Evolutionary conservation across 2,113 vertebrate genomes (phyloP), one percentile per base, ranked within the genome.

Genomic region (Equus przewalskii): DNA sequence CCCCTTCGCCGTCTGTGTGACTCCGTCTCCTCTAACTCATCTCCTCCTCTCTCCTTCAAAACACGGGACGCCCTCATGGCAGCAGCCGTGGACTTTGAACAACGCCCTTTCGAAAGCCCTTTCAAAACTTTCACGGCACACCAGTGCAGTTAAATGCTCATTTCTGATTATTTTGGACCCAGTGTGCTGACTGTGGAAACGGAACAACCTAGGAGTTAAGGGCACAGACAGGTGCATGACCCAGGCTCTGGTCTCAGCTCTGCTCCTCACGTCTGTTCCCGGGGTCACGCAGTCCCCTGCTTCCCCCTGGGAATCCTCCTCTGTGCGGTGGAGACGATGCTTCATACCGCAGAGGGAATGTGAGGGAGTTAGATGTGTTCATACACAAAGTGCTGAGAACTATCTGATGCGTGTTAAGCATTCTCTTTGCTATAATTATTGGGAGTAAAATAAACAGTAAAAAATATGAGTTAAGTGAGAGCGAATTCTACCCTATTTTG

Each of bases 91-190:
- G 76, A 15, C 56, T 62, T 22, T 0, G 49, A 19, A 15, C 89
- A 49, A 33, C 1, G 12, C 22, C 13, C 41, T 44, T 84, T 69
- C 13, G 13, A 67, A 85, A 44, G 65, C 8, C n/a, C 49, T 54
- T 46, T 75, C 18, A 36, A 69, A 75, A 51, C 26, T 3, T 44
- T 24, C n/a, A 6, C 0, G 2, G 18, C 30, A n/a, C 33, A 18
- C 0, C 13, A 46, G 10, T 0, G 5, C 5, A 36, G 33, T 22
- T 19, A 14, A 44, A 49, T 2, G 16, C 11, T 7, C 19, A 15
- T 30, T 14, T 1, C 21, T 5, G 18, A 21, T 24, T 73, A 49
- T 14, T 69, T 36, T 13, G 64, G 86, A 79, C 8, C 54, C 6
- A 11, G 11, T 7, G 56, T 11, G 4, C 51, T 0, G 24, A 51